These are phyloP conservation scores for Alloplasta piceator DNA, from an alignment of 2,888 invertebrate species.

Conservation along the genomic window DNA sequence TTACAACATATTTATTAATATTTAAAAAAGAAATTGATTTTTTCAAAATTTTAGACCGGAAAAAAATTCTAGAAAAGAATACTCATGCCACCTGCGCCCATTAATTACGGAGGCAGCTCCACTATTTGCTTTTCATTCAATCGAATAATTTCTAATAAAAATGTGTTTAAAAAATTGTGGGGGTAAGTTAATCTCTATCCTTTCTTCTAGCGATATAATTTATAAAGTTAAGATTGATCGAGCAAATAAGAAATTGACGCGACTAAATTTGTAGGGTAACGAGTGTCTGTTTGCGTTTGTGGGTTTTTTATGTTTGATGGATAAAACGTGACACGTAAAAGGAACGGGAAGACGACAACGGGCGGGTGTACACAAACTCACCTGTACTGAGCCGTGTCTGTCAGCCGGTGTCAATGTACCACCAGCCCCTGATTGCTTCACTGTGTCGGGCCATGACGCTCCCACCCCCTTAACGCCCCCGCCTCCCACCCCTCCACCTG, in stretches of 20 bases:
- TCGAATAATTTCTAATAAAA: no score
- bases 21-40: no score
- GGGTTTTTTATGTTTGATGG: not conserved
- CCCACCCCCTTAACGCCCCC: slow-evolving; percentile 89
- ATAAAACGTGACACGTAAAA: slow-evolving; percentile 52
- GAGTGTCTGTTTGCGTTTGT: not conserved
- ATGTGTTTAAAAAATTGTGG: no score
- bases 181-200: no score
- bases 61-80: no score
- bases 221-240: no score
- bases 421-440: slow-evolving; percentile 91
- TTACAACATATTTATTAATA: no score
- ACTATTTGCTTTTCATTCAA: no score
- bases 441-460: slow-evolving; percentile 93
- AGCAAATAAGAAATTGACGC: not conserved
- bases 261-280: not conserved
- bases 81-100: no score
- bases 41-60: no score
- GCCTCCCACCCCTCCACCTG: slow-evolving; percentile 81
- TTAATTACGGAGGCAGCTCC: no score
- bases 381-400: slow-evolving; percentile 98
- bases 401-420: slow-evolving; percentile 97
- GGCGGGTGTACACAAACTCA: slow-evolving; percentile 82
- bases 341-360: slow-evolving; percentile 63
- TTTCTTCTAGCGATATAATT: no score